Evolutionary conservation across 2,888 invertebrate genomes (phyloP).

Genomic region (Laspeyria flexula): DNA sequence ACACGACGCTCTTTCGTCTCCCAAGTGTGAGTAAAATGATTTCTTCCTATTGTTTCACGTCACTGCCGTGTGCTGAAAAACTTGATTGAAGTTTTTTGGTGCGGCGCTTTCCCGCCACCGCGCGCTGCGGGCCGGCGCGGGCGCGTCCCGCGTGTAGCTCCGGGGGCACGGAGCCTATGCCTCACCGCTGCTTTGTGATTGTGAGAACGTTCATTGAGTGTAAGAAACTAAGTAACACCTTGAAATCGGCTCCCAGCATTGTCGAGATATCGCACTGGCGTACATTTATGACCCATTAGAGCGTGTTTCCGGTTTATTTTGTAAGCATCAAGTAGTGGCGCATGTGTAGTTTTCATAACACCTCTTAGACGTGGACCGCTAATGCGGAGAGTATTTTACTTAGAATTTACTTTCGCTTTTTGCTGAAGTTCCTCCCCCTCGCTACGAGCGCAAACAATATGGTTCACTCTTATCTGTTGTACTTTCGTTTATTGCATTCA

Average conservation of each 20-base stretch:
- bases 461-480: slow-evolving; percentile 41
- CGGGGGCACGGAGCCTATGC: too few relatives aligned
- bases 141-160: slow-evolving; percentile 11
- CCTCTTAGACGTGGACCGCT: slow-evolving; percentile 10
- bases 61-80: slow-evolving; percentile 62
- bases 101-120: slow-evolving; percentile 70
- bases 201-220: slow-evolving; percentile 54
- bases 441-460: slow-evolving; percentile 25
- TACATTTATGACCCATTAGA: slow-evolving; percentile 31
- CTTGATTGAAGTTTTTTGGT: slow-evolving; percentile 51
- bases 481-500: slow-evolving; percentile 63
- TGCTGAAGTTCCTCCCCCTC: slow-evolving; percentile 18
- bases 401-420: slow-evolving; percentile 37
- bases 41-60: slow-evolving; percentile 79
- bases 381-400: slow-evolving; percentile 20
- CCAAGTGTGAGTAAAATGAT: slow-evolving; percentile 72
- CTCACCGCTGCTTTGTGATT: slow-evolving; percentile 35
- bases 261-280: slow-evolving; percentile 43
- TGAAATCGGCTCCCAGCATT: slow-evolving; percentile 58
- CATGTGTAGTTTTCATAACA: slow-evolving; percentile 25
- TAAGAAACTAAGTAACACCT: slow-evolving; percentile 55
- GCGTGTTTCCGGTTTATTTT: slow-evolving; percentile 41
- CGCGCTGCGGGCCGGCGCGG: neutral
- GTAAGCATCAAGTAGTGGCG: slow-evolving; percentile 25
- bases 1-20: slow-evolving; percentile 63